Percentiles rank a stretch among this genome's conserved stretches.
Evolutionary conservation across 1,140 invertebrate genomes (phyloP).

Genomic region (Apis dorsata): DNA sequence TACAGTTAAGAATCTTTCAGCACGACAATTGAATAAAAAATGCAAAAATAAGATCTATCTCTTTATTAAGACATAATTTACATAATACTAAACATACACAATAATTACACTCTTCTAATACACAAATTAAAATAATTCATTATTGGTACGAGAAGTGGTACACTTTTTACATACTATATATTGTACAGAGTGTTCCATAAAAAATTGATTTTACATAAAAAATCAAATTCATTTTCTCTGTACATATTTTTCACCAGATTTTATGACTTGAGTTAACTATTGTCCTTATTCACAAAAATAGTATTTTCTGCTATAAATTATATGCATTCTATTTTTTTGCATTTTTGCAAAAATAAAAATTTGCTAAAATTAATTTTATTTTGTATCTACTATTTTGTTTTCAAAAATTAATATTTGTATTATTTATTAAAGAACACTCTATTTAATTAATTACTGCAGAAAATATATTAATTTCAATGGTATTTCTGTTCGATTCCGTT

Average conservation of each 20-base stretch:
- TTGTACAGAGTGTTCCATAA: slow-evolving; percentile 5
- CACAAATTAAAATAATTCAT: slow-evolving; percentile 26
- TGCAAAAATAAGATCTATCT: slow-evolving; percentile 26
- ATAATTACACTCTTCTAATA: slow-evolving; percentile 31
- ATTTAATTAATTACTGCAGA: slow-evolving; percentile 1
- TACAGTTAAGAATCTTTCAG: background rate
- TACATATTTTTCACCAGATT: background rate
- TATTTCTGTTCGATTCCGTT: background rate
- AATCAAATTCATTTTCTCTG: background rate
- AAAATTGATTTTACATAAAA: background rate
- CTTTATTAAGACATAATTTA: slow-evolving; percentile 48
- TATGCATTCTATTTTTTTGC: too few species aligned
- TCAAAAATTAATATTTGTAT: background rate
- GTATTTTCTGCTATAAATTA: background rate
- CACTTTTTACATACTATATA: background rate
- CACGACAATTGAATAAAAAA: slow-evolving; percentile 10
- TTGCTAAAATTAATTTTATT: background rate
- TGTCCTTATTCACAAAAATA: background rate
- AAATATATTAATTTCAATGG: slow-evolving; percentile 47
- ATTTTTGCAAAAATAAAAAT: background rate
- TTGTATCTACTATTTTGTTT: background rate
- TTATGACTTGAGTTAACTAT: background rate
- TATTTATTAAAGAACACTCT: slow-evolving; percentile 4
- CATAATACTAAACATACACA: slow-evolving; percentile 27
- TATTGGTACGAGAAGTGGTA: background rate